These are phyloP conservation scores for Falcaria lacertinaria DNA, from an alignment of 2,888 invertebrate species.

Conservation along the genomic window DNA sequence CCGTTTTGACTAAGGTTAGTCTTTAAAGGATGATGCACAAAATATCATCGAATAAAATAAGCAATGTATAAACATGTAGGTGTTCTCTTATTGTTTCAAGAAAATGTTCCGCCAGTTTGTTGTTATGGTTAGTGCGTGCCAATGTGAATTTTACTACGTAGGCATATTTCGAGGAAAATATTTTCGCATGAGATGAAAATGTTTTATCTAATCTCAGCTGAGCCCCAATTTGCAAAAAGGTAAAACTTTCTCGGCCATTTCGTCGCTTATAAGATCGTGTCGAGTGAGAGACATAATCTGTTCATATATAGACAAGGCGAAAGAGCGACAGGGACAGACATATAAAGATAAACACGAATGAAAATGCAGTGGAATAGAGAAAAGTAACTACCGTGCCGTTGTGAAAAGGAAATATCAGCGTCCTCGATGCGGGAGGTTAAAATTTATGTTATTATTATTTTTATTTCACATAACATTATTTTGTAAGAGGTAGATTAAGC, in stretches of 20 bases:
- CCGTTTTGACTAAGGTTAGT: no score
- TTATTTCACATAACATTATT: no score
- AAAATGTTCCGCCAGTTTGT: not conserved
- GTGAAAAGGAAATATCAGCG: constrained; percentile 30
- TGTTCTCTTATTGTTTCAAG: no score
- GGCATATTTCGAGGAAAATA: constrained; percentile 13
- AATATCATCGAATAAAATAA: no score
- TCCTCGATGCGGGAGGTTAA: constrained; percentile 23
- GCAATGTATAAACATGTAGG: no score
- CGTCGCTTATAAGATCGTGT: constrained; percentile 27
- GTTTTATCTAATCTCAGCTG: constrained; percentile 37
- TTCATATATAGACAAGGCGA: constrained; percentile 4
- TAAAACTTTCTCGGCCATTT: constrained; percentile 40
- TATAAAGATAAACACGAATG: constrained; percentile 36
- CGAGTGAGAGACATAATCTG: constrained; percentile 16
- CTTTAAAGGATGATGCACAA: no score
- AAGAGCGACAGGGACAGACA: constrained; percentile 21
- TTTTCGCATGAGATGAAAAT: constrained; percentile 16
- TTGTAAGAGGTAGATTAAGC: no score
- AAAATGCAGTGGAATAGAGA: constrained; percentile 46
- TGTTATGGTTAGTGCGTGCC: constrained; percentile 5
- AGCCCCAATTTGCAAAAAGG: constrained; percentile 45
- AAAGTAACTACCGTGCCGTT: constrained; percentile 36
- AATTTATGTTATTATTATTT: constrained; percentile 3
- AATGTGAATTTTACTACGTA: constrained; percentile 2